These are phyloP conservation scores for Mnemiopsis leidyi DNA, from an alignment of 37 sponge, comb jelly and placozoan genomes.

Conservation along the genomic window DNA sequence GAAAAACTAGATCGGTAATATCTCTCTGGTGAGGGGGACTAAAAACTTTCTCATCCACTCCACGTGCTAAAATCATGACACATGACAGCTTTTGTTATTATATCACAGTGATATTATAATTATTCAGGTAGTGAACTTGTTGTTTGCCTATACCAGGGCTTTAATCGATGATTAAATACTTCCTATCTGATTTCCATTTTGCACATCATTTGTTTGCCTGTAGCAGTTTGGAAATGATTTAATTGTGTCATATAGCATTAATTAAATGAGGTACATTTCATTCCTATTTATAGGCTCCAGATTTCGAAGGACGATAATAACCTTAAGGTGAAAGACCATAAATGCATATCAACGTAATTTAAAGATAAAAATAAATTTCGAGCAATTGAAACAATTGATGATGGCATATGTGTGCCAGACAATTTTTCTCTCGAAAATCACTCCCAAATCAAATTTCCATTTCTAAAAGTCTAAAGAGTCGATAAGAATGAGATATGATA, in stretches of 20 bases:
- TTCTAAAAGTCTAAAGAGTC: neutral
- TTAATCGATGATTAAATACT: neutral
- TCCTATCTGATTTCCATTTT: neutral
- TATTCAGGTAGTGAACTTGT: neutral
- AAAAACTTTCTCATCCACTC: neutral
- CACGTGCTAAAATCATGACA: neutral
- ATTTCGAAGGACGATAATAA: too few relatives aligned
- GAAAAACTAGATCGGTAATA: neutral
- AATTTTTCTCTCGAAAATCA: neutral
- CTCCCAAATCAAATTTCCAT: neutral
- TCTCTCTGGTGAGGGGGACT: neutral
- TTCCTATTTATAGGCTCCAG: neutral
- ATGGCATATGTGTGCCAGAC: neutral
- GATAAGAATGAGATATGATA: too few relatives aligned
- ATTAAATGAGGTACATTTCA: too few relatives aligned
- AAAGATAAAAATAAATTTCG: neutral
- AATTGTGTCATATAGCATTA: neutral
- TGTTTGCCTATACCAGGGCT: neutral
- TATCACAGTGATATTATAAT: neutral
- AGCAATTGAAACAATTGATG: neutral
- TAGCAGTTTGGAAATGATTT: neutral
- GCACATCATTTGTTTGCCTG: neutral
- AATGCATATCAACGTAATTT: neutral
- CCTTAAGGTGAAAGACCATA: neutral
- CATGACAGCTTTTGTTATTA: neutral